Evolutionary conservation across 2,888 invertebrate species (phyloP).

Genomic region (Ectemnius continuus): DNA sequence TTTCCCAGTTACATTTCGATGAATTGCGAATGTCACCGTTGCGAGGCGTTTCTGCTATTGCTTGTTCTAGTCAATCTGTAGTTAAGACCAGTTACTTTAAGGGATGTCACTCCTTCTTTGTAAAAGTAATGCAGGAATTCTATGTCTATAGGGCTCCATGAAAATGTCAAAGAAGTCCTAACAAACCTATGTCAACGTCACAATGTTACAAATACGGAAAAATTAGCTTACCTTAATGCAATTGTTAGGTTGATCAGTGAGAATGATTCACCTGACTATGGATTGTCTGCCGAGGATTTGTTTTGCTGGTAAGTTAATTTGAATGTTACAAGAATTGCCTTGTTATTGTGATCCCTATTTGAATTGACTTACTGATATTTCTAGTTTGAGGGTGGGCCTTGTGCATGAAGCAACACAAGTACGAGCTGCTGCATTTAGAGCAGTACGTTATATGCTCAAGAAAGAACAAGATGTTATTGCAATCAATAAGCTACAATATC

Average conservation of each 20-base stretch:
- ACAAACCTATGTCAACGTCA: constrained; percentile 82
- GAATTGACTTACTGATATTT: constrained; percentile 62
- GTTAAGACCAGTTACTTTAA: too few relatives aligned
- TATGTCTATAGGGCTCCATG: constrained; percentile 78
- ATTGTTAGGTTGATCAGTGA: constrained; percentile 89
- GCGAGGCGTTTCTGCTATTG: too few relatives aligned
- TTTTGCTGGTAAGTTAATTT: constrained; percentile 84
- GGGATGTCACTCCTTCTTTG: too few relatives aligned
- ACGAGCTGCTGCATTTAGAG: constrained; percentile 92
- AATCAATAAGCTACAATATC: constrained; percentile 90
- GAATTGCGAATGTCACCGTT: too few relatives aligned
- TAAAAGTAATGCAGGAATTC: too few relatives aligned
- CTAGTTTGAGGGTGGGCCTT: constrained; percentile 90
- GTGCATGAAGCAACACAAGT: constrained; percentile 93
- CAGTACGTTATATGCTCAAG: constrained; percentile 90
- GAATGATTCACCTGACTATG: constrained; percentile 81
- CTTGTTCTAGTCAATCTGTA: too few relatives aligned
- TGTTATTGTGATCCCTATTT: constrained; percentile 15
- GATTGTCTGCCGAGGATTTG: constrained; percentile 89
- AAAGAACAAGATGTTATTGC: constrained; percentile 88
- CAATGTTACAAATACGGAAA: constrained; percentile 86
- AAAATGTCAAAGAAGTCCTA: constrained; percentile 82
- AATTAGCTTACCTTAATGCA: constrained; percentile 92
- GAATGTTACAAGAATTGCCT: not conserved
- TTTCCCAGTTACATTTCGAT: too few relatives aligned